phyloP scores from a whole-genome alignment of 2,888 invertebrate genomes.

The Platypus cylindrus region DNA sequence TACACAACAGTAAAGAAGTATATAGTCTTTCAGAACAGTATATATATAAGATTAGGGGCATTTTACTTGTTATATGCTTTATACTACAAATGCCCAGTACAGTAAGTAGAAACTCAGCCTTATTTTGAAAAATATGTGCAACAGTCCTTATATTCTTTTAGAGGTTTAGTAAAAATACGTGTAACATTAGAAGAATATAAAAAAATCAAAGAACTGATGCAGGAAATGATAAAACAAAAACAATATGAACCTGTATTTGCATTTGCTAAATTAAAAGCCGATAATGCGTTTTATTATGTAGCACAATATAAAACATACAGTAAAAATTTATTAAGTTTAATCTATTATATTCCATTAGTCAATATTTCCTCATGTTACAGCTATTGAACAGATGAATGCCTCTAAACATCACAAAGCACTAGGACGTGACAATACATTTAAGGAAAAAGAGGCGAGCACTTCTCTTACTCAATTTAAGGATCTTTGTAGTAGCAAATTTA shows the following conservation, averaged over 20 bases:
- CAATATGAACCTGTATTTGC: constrained; percentile 23
- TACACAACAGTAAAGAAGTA: constrained; percentile 24
- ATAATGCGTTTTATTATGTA: constrained; percentile 25
- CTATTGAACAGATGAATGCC: too few relatives aligned
- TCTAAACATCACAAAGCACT: too few relatives aligned
- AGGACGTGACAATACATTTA: too few relatives aligned
- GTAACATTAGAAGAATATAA: constrained; percentile 23
- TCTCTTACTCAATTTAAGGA: too few relatives aligned
- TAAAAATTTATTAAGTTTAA: too few relatives aligned
- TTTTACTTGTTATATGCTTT: constrained; percentile 28
- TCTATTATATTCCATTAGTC: too few relatives aligned
- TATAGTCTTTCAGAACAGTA: constrained; percentile 19
- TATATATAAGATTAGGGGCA: constrained; percentile 25
- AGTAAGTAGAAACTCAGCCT: constrained; percentile 21
- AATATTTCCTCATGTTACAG: too few relatives aligned
- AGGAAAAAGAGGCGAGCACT: too few relatives aligned
- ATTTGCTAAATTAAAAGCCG: constrained; percentile 23
- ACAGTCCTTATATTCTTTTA: constrained; percentile 4
- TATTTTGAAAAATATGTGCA: not conserved
- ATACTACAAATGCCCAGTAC: constrained; percentile 29
- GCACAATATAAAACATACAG: constrained; percentile 13
- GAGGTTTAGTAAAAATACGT: constrained; percentile 24
- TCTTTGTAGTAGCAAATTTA: too few relatives aligned
- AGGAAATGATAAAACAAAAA: constrained; percentile 16
- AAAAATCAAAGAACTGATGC: constrained; percentile 20